Percentiles rank a stretch among this genome's conserved stretches.
Conservation (phyloP, 2,113 vertebrate genomes). For the Megaceryle torquata region DNA sequence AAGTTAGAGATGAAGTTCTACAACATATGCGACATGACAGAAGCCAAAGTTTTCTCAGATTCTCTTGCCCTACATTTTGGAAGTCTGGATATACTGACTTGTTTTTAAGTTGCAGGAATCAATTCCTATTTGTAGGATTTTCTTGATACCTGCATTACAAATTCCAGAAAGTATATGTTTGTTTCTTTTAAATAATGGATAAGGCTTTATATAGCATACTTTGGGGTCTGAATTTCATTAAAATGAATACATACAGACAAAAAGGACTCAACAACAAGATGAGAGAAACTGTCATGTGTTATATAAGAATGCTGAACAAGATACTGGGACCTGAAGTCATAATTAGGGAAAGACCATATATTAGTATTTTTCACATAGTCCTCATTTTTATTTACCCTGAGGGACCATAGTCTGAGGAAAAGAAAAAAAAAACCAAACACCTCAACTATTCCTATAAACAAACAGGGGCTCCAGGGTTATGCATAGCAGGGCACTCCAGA, state of each 20-base stretch:
- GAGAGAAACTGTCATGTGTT: conserved; percentile 36
- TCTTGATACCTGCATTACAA: not conserved
- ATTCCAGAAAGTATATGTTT: conserved; percentile 6
- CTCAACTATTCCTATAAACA: conserved; percentile 16
- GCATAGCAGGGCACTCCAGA: conserved; percentile 5
- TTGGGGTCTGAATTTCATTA: conserved; percentile 42
- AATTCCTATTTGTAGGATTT: not conserved
- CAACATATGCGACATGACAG: not conserved
- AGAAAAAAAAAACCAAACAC: not conserved
- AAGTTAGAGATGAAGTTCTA: not conserved
- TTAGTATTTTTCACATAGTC: not conserved
- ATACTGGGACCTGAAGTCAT: not conserved
- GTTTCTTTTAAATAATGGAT: conserved; percentile 64
- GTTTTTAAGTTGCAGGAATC: not conserved
- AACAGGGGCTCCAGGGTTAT: conserved; percentile 11
- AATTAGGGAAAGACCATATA: not conserved
- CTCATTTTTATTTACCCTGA: conserved; percentile 65
- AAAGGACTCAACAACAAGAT: conserved; percentile 10
- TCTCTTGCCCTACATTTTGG: not conserved
- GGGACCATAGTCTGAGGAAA: conserved; percentile 4
- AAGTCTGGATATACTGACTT: not conserved
- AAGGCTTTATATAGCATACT: conserved; percentile 18
- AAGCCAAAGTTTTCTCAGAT: not conserved
- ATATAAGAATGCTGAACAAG: conserved; percentile 43
- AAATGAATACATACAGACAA: not conserved